phyloP scores from a whole-genome alignment of 2,888 invertebrate genomes.

The Tenthredo mesomela region DNA sequence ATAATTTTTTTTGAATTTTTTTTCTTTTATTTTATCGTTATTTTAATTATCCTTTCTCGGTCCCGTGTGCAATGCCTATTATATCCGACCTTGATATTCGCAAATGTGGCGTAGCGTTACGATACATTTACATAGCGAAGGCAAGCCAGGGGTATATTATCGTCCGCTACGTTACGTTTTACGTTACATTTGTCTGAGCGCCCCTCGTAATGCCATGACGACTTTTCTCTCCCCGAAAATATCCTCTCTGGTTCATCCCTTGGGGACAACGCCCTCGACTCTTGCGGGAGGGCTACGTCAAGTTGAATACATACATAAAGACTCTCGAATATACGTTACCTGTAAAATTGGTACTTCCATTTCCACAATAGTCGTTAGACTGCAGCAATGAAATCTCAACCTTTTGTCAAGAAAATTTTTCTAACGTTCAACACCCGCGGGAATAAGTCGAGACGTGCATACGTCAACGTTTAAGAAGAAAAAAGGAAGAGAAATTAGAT shows the following conservation, averaged over 20 bases:
- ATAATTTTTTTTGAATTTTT: not conserved
- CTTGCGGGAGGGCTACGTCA: not conserved
- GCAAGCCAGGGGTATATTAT: not conserved
- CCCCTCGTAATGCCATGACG: constrained; percentile 1
- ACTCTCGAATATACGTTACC: constrained; percentile 7
- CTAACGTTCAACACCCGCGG: not conserved
- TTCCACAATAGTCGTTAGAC: constrained; percentile 20
- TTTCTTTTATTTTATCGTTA: not conserved
- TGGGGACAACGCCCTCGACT: constrained; percentile 2
- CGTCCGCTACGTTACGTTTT: constrained; percentile 37
- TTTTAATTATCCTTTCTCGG: not conserved
- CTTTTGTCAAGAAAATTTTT: constrained; percentile 23
- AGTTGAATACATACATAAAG: not conserved
- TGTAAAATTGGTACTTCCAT: constrained; percentile 33
- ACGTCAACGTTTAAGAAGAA: not conserved
- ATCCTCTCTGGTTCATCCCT: constrained; percentile 4
- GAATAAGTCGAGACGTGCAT: not conserved
- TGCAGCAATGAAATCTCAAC: not conserved
- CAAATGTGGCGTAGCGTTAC: constrained; percentile 24
- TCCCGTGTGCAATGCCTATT: constrained; percentile 4
- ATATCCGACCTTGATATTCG: constrained; percentile 31
- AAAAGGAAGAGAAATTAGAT: not conserved
- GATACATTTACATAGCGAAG: constrained; percentile 32
- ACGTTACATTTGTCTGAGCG: constrained; percentile 47
- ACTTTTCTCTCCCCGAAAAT: not conserved